Percentiles rank a stretch among this genome's conserved stretches.
phyloP scores from a whole-genome alignment of 2,113 vertebrate genomes.

The Eolophus roseicapilla region DNA sequence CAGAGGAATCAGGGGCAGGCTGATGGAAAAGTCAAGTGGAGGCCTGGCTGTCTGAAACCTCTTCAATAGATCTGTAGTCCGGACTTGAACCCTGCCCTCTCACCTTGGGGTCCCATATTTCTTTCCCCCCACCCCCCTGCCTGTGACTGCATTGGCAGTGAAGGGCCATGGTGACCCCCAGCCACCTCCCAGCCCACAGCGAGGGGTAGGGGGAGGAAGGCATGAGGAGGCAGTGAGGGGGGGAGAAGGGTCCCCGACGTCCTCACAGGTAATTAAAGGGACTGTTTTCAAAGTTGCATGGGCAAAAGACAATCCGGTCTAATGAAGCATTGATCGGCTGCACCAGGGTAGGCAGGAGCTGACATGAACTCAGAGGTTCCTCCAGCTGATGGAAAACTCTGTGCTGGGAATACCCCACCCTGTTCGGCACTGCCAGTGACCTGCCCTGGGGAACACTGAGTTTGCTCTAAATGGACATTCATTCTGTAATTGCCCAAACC shows the following conservation, averaged over 20 bases:
- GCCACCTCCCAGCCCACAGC: not conserved
- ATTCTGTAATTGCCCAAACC: not conserved
- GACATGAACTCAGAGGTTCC: constrained; percentile 60
- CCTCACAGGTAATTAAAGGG: constrained; percentile 79
- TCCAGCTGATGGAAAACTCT: constrained; percentile 7
- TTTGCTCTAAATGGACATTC: not conserved
- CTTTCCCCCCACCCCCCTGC: not conserved
- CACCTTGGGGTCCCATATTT: constrained; percentile 63
- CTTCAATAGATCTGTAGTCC: constrained; percentile 73
- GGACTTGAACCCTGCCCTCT: constrained; percentile 78
- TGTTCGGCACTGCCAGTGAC: constrained; percentile 1
- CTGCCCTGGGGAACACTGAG: not conserved
- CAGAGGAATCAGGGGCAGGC: constrained; percentile 14
- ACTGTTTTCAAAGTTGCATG: constrained; percentile 79
- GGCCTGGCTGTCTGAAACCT: constrained; percentile 69
- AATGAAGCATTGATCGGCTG: constrained; percentile 78
- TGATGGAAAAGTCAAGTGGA: constrained; percentile 77
- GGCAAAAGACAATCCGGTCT: constrained; percentile 75
- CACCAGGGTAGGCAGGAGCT: constrained; percentile 61
- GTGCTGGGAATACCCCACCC: constrained; percentile 3
- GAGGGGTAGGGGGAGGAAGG: not conserved
- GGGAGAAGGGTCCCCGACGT: constrained; percentile 55
- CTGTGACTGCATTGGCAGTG: not conserved
- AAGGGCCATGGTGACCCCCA: constrained; percentile 68
- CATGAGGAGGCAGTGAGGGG: not conserved